Evolutionary conservation across 2,888 invertebrate species (phyloP), one percentile per base, ranked within the genome.

Genomic region (Rhamphomyia laevipes): DNA sequence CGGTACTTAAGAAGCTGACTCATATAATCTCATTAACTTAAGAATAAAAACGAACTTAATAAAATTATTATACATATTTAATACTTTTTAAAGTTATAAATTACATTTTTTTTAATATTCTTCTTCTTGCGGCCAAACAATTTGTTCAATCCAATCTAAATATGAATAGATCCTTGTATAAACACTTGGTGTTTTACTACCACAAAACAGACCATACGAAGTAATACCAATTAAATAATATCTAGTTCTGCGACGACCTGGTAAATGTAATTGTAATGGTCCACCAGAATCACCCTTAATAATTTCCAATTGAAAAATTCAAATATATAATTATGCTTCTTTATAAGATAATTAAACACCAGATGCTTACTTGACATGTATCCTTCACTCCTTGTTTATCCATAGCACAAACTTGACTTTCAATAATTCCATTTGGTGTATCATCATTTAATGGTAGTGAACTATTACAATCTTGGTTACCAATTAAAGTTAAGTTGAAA

Each of bases 61-160:
- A 21, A n/a, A n/a, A 21, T 27, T 27, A 7, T 27, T 6, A 7
- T 27, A 7, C 9, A n/a, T n/a, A n/a, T n/a, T n/a, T 27, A 27
- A 27, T 27, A 27, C 9, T 6, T 27, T 27, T 27, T 7, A 27
- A 27, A 27, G 2, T 27, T 27, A 27, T 7, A 27, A 27, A 27
- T 21, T 21, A 4, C 3, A 21, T 21, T 21, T 21, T 21, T 2
- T 21, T 21, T 2, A 27, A 27, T 6, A 27, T 6, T 6, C 9
- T 27, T 6, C 4, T 27, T 16, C 3, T 15, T 40, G 2, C 5
- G 18, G 18, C 66, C 67, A 69, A 7, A 61, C 62, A 38, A 58
- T 56, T 12, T 51, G 45, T 47, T 68, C 68, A 31, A 69, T 68
- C 68, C 70, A 69, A 49, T 70, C 67, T n/a, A 68, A 40, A 52